Percentiles rank a stretch among this genome's conserved stretches.
These are phyloP conservation scores for Ctenosaura bakeri DNA, from an alignment of 2,797 vertebrate species.

Conservation along the genomic window DNA sequence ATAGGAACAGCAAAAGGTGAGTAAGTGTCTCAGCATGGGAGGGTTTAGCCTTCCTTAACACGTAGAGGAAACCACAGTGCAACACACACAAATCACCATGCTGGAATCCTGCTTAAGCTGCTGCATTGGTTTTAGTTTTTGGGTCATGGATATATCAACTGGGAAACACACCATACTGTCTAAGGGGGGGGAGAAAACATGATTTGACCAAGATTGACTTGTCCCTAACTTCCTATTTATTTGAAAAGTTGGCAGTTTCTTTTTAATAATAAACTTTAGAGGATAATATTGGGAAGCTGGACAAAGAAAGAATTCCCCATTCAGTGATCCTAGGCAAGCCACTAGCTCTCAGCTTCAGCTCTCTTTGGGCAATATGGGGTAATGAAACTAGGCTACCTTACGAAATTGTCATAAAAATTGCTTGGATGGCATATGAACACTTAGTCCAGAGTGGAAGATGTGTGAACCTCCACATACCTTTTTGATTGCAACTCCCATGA, in stretches of 20 bases:
- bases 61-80: neutral
- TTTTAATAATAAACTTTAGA: neutral
- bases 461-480: too few species aligned
- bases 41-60: conserved; percentile 19
- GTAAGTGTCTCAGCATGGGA: neutral
- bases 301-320: neutral
- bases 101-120: neutral
- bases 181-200: neutral
- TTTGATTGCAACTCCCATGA: too few species aligned
- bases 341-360: neutral
- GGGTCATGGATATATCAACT: neutral
- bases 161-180: neutral
- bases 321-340: neutral
- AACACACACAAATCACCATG: neutral
- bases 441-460: neutral
- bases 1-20: conserved; percentile 21
- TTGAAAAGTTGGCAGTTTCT: neutral
- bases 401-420: neutral
- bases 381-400: neutral
- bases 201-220: neutral
- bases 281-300: neutral
- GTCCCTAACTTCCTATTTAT: neutral
- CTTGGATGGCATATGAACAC: neutral
- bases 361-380: too few species aligned
- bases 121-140: neutral